Conservation (phyloP, 2,888 invertebrate species). For the Ornithoptera alexandrae region DNA sequence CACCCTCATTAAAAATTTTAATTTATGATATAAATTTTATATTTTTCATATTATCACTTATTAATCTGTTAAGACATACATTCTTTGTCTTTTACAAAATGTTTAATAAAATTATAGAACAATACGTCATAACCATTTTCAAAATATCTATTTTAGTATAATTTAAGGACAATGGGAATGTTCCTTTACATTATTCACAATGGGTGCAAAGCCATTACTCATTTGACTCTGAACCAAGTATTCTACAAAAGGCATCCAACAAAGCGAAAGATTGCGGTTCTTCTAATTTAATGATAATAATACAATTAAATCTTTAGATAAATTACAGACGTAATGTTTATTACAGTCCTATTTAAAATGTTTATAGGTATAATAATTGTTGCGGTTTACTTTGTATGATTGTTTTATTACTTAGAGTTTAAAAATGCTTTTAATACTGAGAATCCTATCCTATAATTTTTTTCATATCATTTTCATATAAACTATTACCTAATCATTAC, state of each 20-base stretch:
- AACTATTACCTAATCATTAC: too few species aligned
- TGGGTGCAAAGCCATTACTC: conserved; percentile 27
- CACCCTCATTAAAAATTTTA: too few species aligned
- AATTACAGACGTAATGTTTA: conserved; percentile 7
- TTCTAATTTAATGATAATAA: conserved; percentile 25
- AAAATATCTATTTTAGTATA: conserved; percentile 21
- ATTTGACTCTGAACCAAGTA: conserved; percentile 25
- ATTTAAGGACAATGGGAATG: conserved; percentile 23
- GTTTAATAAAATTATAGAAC: background rate
- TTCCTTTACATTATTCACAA: conserved; percentile 25
- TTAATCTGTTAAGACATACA: background rate
- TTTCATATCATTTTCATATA: too few species aligned
- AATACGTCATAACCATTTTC: conserved; percentile 13
- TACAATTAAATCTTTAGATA: conserved; percentile 21
- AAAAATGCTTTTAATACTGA: too few species aligned
- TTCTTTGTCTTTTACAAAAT: background rate
- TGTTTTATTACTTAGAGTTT: too few species aligned
- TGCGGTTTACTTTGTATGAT: too few species aligned
- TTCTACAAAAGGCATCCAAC: conserved; percentile 25
- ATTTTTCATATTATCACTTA: too few species aligned
- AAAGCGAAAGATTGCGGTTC: conserved; percentile 24
- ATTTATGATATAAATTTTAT: too few species aligned
- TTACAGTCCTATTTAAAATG: background rate
- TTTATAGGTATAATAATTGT: background rate
- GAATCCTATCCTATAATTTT: too few species aligned